Percentiles rank a stretch among this genome's conserved stretches.
phyloP scores from a whole-genome alignment of 2,113 vertebrate species.

The Pseudorectes ferrugineus region DNA sequence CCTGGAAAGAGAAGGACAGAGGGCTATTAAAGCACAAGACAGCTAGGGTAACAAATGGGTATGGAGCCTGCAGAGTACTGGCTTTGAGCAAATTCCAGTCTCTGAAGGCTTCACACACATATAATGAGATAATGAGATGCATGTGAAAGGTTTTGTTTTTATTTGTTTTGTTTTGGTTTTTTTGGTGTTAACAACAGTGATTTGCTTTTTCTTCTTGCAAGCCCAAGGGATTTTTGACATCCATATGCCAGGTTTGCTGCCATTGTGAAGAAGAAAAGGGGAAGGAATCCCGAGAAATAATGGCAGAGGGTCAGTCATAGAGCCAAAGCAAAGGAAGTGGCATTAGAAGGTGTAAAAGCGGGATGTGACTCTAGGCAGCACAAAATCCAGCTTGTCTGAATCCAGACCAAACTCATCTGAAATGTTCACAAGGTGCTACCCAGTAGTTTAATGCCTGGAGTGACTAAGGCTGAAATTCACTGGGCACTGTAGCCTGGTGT shows the following conservation, averaged over 20 bases:
- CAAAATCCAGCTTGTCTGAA: not conserved
- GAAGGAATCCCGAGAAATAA: not conserved
- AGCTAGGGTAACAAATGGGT: not conserved
- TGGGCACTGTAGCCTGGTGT: not conserved
- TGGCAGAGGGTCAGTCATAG: not conserved
- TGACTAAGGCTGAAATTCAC: not conserved
- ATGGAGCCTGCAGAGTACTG: not conserved
- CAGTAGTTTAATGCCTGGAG: not conserved
- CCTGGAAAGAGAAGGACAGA: not conserved
- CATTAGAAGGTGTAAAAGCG: not conserved
- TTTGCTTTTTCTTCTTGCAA: not conserved
- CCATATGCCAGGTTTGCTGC: not conserved
- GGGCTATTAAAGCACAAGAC: not conserved
- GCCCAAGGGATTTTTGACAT: not conserved
- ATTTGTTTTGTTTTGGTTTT: not conserved
- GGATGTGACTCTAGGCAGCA: rapidly evolving
- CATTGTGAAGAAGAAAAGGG: not conserved
- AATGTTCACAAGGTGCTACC: not conserved
- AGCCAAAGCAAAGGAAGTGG: not conserved
- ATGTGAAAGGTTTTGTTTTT: not conserved
- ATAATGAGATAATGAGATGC: not conserved
- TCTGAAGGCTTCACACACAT: not conserved
- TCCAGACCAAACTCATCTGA: not conserved
- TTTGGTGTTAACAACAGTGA: not conserved
- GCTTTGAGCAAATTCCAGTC: not conserved